Percentiles rank a stretch among this genome's conserved stretches.
These are phyloP conservation scores for Heliconius charithonia DNA, from an alignment of 2,888 invertebrate species.

Conservation along the genomic window DNA sequence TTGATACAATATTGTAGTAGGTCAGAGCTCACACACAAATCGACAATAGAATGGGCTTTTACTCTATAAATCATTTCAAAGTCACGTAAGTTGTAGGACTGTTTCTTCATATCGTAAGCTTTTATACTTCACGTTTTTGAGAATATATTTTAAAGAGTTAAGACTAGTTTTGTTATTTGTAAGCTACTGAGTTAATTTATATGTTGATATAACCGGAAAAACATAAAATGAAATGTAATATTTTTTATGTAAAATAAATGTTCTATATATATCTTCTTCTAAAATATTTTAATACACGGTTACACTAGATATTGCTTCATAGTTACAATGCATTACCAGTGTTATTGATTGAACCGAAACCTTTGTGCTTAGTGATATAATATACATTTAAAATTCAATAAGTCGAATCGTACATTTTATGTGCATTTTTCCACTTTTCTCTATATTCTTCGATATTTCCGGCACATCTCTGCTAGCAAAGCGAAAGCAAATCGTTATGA, in stretches of 20 bases:
- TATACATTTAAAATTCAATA: constrained; percentile 1
- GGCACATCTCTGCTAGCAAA: constrained; percentile 30
- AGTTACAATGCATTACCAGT: no score
- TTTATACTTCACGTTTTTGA: not conserved
- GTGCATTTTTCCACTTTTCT: constrained; percentile 29
- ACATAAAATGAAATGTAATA: no score
- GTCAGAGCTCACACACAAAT: constrained; percentile 16
- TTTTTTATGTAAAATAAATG: no score
- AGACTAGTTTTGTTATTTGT: no score
- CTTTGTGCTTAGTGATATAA: not conserved
- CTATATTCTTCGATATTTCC: constrained; percentile 32
- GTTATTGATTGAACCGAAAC: not conserved
- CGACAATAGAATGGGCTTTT: constrained; percentile 2
- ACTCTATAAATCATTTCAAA: constrained; percentile 10
- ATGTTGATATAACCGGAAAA: no score
- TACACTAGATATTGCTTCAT: no score
- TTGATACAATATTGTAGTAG: not conserved
- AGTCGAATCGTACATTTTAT: not conserved
- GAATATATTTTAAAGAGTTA: no score
- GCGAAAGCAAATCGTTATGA: constrained; percentile 35
- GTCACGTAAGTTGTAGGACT: not conserved
- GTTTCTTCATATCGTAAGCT: not conserved
- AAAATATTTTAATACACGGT: no score
- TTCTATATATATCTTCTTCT: no score
- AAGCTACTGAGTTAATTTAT: no score